Evolutionary conservation across 2,113 vertebrate genomes (phyloP).

Genomic region (Acanthochromis polyacanthus): DNA sequence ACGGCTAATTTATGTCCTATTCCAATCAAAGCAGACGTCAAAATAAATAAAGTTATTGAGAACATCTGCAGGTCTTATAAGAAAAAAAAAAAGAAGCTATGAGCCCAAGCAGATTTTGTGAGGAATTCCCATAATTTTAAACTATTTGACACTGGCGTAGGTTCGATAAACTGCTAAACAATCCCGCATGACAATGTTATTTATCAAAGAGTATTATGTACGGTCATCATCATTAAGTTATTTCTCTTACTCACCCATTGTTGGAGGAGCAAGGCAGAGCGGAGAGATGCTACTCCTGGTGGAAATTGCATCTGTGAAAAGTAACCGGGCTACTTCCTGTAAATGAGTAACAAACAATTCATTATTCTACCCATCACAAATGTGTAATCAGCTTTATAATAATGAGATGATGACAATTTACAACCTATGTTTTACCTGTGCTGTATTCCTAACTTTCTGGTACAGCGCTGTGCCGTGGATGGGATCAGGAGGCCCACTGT

Average conservation of each 20-base stretch:
- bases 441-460: constrained; percentile 90
- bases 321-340: constrained; percentile 89
- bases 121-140: no score
- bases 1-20: no score
- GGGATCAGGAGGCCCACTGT: constrained; percentile 92
- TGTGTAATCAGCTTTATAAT: not conserved
- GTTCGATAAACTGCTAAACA: not conserved
- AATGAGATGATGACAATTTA: not conserved
- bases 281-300: constrained; percentile 54
- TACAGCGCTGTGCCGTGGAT: constrained; percentile 92
- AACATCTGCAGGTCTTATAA: no score
- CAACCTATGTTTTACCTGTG: constrained; percentile 85
- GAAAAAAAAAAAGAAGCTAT: no score
- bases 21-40: no score
- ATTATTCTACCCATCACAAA: not conserved
- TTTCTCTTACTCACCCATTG: constrained; percentile 70
- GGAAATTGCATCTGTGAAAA: constrained; percentile 87
- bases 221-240: not conserved
- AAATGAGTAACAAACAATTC: constrained; percentile 1
- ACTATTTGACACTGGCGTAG: not conserved
- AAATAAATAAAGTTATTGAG: no score
- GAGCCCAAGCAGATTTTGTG: no score
- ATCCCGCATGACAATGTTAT: not conserved
- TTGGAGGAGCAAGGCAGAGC: constrained; percentile 45
- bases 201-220: not conserved